Evolutionary conservation across 2,888 invertebrate genomes (phyloP), one percentile per base, ranked within the genome.

Genomic region (Heteromurus nitidus): DNA sequence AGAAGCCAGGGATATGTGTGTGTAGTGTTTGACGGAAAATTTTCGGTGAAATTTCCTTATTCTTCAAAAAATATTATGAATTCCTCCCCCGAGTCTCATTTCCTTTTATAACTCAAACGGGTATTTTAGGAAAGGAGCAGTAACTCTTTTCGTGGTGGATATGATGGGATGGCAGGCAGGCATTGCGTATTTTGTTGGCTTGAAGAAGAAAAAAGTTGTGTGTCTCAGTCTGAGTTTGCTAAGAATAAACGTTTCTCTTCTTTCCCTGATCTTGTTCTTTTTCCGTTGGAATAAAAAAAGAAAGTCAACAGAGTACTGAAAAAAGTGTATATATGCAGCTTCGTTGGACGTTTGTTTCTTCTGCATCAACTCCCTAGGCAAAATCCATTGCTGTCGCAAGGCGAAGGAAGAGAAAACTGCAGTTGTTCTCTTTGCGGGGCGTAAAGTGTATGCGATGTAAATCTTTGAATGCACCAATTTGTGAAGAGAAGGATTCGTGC

Each of bases 31-130:
- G 65, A 31, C 30, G 79, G 53, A 70, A 70, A 79, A 53, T 79
- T 79, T 60, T 79, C 44, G 50, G 31, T 70, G 16, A 79, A 77
- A 70, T 69, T 79, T 70, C 64, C 65, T 65, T 64, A 70, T 70
- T 70, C 70, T 70, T 70, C 50, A 79, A 77, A 77, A 36, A 79
- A 79, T 79, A 70, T 79, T 82, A 82, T 82, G 82, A 77, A 82
- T 82, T 82, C 77, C 76, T 82, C 82, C 82, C 82, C 67, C 76
- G 82, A 76, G 82, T 70, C 76, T 76, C 82, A 82, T 82, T 82
- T 70, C 55, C 76, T 77, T 82, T 76, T 82, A 82, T 76, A 82
- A 82, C 82, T 73, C 47, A 65, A 70, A 79, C 70, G 79, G 67
- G 68, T 69, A 68, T 67, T 74, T 80, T 68, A 74, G 69, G 36